Evolutionary conservation across 2,797 vertebrate species (phyloP).

Genomic region (Cossypha heuglini): DNA sequence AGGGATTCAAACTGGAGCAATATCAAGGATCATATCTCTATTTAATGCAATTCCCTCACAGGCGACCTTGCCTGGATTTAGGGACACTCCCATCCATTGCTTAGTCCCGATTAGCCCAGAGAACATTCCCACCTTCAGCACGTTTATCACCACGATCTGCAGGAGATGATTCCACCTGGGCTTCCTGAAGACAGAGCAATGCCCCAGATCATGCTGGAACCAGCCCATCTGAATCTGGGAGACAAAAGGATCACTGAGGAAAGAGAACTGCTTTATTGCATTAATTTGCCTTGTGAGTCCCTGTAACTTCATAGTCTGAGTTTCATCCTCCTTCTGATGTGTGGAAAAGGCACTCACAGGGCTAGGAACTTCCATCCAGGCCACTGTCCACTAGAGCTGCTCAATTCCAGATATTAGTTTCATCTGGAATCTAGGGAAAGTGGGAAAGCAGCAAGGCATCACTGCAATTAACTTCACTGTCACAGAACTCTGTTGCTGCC

Average conservation of each 20-base stretch:
- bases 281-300: neutral
- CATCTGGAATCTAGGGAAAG: neutral
- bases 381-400: neutral
- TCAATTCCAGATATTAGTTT: neutral
- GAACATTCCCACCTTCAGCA: slow-evolving; percentile 81
- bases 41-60: neutral
- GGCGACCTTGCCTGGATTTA: neutral
- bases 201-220: slow-evolving; percentile 82
- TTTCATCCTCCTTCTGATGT: neutral
- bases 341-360: neutral
- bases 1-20: rapidly evolving
- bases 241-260: neutral
- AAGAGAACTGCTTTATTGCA: neutral
- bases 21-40: neutral
- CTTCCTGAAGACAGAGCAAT: slow-evolving; percentile 87
- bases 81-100: neutral
- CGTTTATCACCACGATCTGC: slow-evolving; percentile 83
- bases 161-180: slow-evolving; percentile 85
- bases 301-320: neutral
- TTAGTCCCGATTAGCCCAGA: neutral
- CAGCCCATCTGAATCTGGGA: slow-evolving; percentile 67
- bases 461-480: neutral
- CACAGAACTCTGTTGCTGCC: neutral
- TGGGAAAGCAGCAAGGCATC: neutral
- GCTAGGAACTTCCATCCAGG: neutral